Base-by-base conservation (phyloP, 1,140 invertebrate genomes). In the Archivesica marissinica region DNA sequence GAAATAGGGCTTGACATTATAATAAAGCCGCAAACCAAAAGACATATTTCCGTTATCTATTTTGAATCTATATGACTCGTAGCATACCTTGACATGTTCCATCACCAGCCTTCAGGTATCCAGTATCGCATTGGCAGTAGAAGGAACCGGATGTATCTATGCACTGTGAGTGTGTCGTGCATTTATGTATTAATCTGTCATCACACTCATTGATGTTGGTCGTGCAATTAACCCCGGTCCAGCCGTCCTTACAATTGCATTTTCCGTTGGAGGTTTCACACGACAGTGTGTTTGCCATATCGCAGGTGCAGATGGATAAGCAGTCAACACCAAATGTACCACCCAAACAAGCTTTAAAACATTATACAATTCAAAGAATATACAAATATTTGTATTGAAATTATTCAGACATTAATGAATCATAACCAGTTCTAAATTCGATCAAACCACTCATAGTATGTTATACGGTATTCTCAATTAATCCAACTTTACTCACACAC, bases 171-270 rank as follows among this genome's bases (percentile, higher is more conserved):
- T 38, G 11, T 35, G 28, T 11, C 17, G 66, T 33, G 17, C 38
- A 33, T 6, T 20, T 38, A 17, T 33, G 44, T 11, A 50, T 41
- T n/a, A n/a, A 17, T 15, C 9, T 38, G 11, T 20, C 20, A 1
- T 1, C 17, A 38, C 66, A 70, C 2, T 70, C 66, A 38, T 70
- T 20, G 28, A 70, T 20, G 28, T 70, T 38, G 20, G 13, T 17
- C 25, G 30, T 52, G 30, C 41, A 75, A 23, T 50, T 30, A 0
- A 30, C 25, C 15, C 82, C 82, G 13, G 41, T 50, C 82, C 82
- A 85, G n/a, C 33, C 59, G 15, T 33, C 33, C 23, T 66, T 77
- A 85, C 82, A 85, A 0, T 17, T 25, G 38, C 82, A 85, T 11
- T 11, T 11, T 11, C 44, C 44, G 20, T 50, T 50, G 20, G 20